Conservation (phyloP, 2,113 vertebrate genomes). For the Motacilla alba region DNA sequence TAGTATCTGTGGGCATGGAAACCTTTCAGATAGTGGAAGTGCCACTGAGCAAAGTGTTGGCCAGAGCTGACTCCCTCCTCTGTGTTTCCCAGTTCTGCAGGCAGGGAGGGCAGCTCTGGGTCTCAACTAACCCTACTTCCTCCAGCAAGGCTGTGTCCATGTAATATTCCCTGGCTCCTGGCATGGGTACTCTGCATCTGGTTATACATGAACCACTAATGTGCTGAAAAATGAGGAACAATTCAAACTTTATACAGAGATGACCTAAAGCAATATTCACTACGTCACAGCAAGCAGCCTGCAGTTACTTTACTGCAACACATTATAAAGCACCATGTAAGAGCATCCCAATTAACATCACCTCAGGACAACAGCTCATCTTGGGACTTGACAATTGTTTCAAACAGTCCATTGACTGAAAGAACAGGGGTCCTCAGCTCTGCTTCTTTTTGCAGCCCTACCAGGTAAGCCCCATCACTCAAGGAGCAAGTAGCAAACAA, state of each 20-base stretch:
- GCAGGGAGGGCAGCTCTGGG: not conserved
- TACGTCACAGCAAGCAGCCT: not conserved
- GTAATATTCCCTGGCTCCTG: not conserved
- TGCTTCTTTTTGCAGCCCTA: not conserved
- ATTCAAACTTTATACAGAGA: not conserved
- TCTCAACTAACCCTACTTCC: not conserved
- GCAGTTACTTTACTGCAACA: not conserved
- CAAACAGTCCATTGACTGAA: not conserved
- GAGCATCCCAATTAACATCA: not conserved
- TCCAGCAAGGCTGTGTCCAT: not conserved
- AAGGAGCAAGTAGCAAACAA: not conserved
- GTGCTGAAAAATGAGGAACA: not conserved
- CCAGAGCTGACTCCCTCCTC: not conserved
- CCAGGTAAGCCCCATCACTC: not conserved
- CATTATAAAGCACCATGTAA: not conserved
- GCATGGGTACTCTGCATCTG: not conserved
- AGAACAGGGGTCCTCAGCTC: not conserved
- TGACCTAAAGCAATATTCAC: not conserved
- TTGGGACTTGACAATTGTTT: not conserved
- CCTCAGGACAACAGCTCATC: not conserved
- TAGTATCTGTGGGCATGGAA: not conserved
- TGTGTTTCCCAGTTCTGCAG: not conserved
- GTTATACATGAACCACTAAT: not conserved
- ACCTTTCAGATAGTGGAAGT: not conserved
- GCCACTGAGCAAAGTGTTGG: not conserved